phyloP scores from a whole-genome alignment of 1,140 invertebrate species.

The Bombyx mandarina region DNA sequence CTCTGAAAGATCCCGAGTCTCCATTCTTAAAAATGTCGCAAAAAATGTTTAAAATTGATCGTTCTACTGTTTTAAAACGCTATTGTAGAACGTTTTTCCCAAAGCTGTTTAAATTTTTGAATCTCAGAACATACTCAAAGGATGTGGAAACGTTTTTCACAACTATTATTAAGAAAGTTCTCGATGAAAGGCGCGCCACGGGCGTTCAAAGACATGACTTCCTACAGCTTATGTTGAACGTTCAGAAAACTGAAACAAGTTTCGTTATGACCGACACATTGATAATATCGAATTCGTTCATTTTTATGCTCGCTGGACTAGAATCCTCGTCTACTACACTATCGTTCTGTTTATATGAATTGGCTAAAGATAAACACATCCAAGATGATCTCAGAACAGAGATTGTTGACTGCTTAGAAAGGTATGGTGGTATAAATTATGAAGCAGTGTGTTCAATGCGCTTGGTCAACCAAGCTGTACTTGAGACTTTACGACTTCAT shows the following conservation, averaged over 20 bases:
- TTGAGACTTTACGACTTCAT: constrained; percentile 76
- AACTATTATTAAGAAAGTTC: constrained; percentile 50
- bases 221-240: constrained; percentile 56
- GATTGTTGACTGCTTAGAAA: constrained; percentile 50
- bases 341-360: constrained; percentile 66
- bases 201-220: constrained; percentile 47
- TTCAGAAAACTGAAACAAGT: constrained; percentile 43
- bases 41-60: constrained; percentile 54
- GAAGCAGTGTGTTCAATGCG: constrained; percentile 69
- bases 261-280: constrained; percentile 57
- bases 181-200: constrained; percentile 39
- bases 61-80: constrained; percentile 48
- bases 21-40: constrained; percentile 58
- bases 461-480: constrained; percentile 75
- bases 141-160: constrained; percentile 58
- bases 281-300: constrained; percentile 67
- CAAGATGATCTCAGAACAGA: constrained; percentile 71
- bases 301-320: constrained; percentile 73
- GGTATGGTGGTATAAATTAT: constrained; percentile 44
- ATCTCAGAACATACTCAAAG: constrained; percentile 46
- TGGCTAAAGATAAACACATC: constrained; percentile 71
- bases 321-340: constrained; percentile 74
- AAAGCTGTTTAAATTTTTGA: constrained; percentile 51
- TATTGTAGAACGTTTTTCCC: constrained; percentile 55
- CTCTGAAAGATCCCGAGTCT: constrained; percentile 49